phyloP scores from a whole-genome alignment of 2,113 vertebrate genomes.

The Neogale vison region DNA sequence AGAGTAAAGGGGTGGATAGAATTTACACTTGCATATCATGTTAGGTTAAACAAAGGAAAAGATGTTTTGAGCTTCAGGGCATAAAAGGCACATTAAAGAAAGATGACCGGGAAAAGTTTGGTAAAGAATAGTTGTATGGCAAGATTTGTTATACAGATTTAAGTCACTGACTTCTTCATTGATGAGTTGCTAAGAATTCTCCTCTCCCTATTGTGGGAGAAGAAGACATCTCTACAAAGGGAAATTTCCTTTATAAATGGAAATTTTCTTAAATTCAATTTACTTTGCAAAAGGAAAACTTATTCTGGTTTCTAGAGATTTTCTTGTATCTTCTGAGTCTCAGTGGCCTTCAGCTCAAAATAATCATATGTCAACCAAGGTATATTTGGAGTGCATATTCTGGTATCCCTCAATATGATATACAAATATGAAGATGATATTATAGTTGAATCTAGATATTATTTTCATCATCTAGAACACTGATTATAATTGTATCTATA shows the following conservation, averaged over 20 bases:
- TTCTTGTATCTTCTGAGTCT: not conserved
- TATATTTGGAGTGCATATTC: not conserved
- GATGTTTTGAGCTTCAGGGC: not conserved
- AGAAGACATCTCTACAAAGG: not conserved
- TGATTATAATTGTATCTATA: not conserved
- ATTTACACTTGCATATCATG: too few relatives aligned
- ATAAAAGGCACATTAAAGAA: not conserved
- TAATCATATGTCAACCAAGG: not conserved
- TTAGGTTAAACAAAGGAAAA: not conserved
- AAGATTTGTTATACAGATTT: not conserved
- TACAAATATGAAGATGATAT: not conserved
- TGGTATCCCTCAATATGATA: not conserved
- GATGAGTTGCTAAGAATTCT: not conserved
- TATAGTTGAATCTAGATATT: not conserved
- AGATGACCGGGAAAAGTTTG: not conserved
- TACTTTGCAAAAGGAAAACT: not conserved
- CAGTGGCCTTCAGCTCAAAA: not conserved
- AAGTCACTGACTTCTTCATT: not conserved
- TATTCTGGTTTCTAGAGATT: not conserved
- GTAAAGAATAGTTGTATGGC: not conserved
- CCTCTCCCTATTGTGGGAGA: not conserved
- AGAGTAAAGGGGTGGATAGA: not conserved
- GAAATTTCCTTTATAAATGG: not conserved
- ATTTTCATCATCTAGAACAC: not conserved
- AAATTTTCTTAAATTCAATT: not conserved